Evolutionary conservation across 2,797 vertebrate genomes (phyloP).

Genomic region (Gallinago stenura): DNA sequence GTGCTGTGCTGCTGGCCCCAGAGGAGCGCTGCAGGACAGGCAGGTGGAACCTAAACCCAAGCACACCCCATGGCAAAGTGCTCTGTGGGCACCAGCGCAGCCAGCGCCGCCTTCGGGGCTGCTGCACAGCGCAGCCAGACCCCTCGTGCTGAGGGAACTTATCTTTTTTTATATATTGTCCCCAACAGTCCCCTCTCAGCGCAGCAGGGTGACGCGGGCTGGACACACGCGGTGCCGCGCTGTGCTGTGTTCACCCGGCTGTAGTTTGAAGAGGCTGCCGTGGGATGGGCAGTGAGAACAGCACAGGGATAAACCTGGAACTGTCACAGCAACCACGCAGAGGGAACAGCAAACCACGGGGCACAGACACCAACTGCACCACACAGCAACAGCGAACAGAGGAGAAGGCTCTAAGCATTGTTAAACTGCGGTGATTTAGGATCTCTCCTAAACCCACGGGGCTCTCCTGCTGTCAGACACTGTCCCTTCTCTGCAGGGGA

Average conservation of each 20-base stretch:
- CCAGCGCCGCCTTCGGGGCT: not conserved
- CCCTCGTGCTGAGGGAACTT: not conserved
- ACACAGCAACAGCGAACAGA: not conserved
- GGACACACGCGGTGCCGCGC: not conserved
- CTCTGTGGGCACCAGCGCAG: not conserved
- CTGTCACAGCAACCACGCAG: slow-evolving; percentile 35
- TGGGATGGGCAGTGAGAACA: not conserved
- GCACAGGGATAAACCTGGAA: not conserved
- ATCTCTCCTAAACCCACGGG: not conserved
- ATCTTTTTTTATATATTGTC: not conserved
- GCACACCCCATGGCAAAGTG: not conserved
- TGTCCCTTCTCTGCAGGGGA: not conserved
- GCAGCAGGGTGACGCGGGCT: not conserved
- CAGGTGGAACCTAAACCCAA: not conserved
- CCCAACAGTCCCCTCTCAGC: not conserved
- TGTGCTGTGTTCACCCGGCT: not conserved
- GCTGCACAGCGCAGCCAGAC: not conserved
- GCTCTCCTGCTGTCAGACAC: not conserved
- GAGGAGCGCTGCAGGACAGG: not conserved
- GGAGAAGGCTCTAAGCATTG: not conserved
- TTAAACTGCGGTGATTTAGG: not conserved
- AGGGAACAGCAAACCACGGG: not conserved
- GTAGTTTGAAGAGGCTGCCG: not conserved
- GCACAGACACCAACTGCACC: not conserved
- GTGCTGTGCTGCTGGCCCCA: not conserved